Percentiles rank a stretch among this genome's conserved stretches.
These are phyloP conservation scores for Horisme vitalbata DNA, from an alignment of 2,888 invertebrate genomes.

Conservation along the genomic window DNA sequence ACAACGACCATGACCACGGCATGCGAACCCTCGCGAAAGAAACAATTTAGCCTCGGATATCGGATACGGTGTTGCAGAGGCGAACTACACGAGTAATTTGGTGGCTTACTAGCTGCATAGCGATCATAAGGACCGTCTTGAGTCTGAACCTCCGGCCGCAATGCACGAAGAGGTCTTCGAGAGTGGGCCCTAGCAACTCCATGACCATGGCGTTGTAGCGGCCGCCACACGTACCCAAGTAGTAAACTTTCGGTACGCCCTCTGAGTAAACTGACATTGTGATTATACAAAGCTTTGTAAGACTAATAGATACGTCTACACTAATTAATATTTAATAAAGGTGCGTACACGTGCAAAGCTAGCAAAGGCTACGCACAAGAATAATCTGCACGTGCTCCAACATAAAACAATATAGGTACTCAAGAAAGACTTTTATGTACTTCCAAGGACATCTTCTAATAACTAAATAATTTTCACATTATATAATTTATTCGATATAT, in stretches of 20 bases:
- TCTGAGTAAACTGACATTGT: slow-evolving; percentile 84
- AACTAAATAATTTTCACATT: too few relatives aligned
- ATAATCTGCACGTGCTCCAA: neutral
- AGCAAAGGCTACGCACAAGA: neutral
- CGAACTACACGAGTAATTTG: slow-evolving; percentile 41
- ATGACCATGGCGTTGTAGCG: slow-evolving; percentile 99
- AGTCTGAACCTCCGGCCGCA: slow-evolving; percentile 98
- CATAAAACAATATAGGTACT: slow-evolving; percentile 8
- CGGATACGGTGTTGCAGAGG: slow-evolving; percentile 70
- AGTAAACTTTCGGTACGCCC: slow-evolving; percentile 99
- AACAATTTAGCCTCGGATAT: slow-evolving; percentile 53
- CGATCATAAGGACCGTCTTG: slow-evolving; percentile 98
- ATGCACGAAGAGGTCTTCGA: slow-evolving; percentile 99
- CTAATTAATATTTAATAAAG: slow-evolving; percentile 8
- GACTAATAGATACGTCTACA: neutral
- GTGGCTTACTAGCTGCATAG: slow-evolving; percentile 95
- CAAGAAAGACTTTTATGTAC: too few relatives aligned
- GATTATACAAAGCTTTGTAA: slow-evolving; percentile 6
- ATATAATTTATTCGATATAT: too few relatives aligned
- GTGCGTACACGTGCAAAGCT: slow-evolving; percentile 9
- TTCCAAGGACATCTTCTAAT: too few relatives aligned
- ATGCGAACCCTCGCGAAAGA: slow-evolving; percentile 58
- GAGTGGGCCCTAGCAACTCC: slow-evolving; percentile 99
- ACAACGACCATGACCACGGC: slow-evolving; percentile 71
- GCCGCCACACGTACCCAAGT: slow-evolving; percentile 99